Conservation (phyloP, 2,888 invertebrate species). For the Chalcis sispes region DNA sequence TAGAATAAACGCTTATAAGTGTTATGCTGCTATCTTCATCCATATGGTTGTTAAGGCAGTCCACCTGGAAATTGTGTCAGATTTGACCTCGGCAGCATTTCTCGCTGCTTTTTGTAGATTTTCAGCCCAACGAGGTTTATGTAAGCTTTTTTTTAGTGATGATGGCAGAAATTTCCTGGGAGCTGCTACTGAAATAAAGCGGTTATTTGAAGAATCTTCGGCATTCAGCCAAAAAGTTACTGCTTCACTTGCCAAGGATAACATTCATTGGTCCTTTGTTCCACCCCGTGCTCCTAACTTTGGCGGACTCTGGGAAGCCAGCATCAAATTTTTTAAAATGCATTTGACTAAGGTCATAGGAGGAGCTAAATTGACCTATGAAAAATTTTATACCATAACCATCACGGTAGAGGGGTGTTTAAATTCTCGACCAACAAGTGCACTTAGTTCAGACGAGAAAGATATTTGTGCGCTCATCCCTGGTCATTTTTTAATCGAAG, state of each 20-base stretch:
- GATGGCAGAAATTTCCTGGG: constrained; percentile 29
- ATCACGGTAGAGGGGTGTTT: not conserved
- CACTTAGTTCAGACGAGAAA: not conserved
- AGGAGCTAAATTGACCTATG: not conserved
- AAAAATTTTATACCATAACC: constrained; percentile 1
- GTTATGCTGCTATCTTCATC: constrained; percentile 57
- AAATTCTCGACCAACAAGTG: constrained; percentile 1
- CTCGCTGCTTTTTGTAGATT: constrained; percentile 8
- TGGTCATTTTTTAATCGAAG: constrained; percentile 4
- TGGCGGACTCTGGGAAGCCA: not conserved
- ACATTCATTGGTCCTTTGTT: not conserved
- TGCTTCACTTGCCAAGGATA: not conserved
- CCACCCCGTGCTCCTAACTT: constrained; percentile 4
- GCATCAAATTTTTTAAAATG: constrained; percentile 1
- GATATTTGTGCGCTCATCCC: not conserved
- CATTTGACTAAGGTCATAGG: not conserved
- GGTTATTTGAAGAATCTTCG: not conserved
- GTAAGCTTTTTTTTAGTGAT: not conserved
- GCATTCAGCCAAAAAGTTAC: not conserved
- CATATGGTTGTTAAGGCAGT: not conserved
- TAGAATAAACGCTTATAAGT: constrained; percentile 55
- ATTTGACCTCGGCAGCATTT: not conserved
- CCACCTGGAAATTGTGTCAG: constrained; percentile 9
- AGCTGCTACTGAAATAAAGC: constrained; percentile 14
- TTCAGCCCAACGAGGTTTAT: not conserved